Evolutionary conservation across 30 jellyfish, hydroid and myxozoan genomes (phyloP), one percentile per base, ranked within the genome.

Genomic region (Aurelia aurita complex sp. Pacific): DNA sequence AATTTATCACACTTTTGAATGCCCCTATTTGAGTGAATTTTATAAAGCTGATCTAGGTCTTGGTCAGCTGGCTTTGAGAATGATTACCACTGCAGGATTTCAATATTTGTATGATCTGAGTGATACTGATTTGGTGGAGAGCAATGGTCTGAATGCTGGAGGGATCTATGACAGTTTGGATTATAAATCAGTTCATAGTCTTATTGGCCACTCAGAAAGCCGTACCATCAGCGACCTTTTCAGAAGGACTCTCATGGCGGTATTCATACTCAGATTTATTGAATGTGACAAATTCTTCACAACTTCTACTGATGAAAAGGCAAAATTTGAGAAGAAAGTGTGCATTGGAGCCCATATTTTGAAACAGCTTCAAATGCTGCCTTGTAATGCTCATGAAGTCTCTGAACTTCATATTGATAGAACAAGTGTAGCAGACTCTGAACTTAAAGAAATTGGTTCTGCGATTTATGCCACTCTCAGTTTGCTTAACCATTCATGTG

Each of bases 311-410:
- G 66, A 71, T 17, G 71, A 38, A n/a, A 65, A 69, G 32, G 40
- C 77, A 19, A 17, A 36, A 19, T 32, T 73, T 40, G 81, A 65
- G 18, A 73, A 64, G 83, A 82, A 82, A 50, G 79, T 82, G 3
- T 70, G 85, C 85, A 74, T 92, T 68, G 97, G 89, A 10, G 85
- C 92, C 11, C 97, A 85, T 67, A 73, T 92, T 42, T 71, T 92
- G 59, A 87, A 83, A 70, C 96, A 92, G 42, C 85, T 88, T 36
- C 98, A 92, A 70, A 92, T 92, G 97, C 97, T 92, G 0, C 98
- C 98, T 32, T 92, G 98, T 55, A 92, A 92, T 82, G 98, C 98
- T 7, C 98, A 92, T 82, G 98, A 92, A 60, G 89, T 92, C 0
- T 87, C 97, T 40, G 97, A 92, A 73, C 87, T 82, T 12, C 83